phyloP scores from a whole-genome alignment of 2,888 invertebrate genomes.

The Drosophila testacea region DNA sequence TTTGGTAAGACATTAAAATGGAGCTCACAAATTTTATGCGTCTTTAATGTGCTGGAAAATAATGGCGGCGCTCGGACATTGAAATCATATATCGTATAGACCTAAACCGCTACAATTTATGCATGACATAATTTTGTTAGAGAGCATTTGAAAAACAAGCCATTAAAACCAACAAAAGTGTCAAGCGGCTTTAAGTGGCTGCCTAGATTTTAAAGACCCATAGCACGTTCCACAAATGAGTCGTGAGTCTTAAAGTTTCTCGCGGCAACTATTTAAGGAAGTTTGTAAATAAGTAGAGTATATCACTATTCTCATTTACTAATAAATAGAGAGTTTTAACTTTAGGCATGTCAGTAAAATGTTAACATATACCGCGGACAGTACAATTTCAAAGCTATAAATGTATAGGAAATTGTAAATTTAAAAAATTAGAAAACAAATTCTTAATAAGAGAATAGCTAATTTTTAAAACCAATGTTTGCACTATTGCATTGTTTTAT shows the following conservation, averaged over 20 bases:
- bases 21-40: conserved; percentile 68
- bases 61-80: conserved; percentile 41
- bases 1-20: conserved; percentile 47
- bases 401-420: not conserved
- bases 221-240: conserved; percentile 55
- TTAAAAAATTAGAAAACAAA: no score
- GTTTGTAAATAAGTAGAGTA: not conserved
- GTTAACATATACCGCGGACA: no score
- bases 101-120: conserved; percentile 46
- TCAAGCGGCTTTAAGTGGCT: conserved; percentile 63
- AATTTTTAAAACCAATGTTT: no score
- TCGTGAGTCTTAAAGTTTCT: not conserved
- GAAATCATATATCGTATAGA: conserved; percentile 8
- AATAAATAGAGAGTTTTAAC: no score
- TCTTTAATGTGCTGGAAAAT: conserved; percentile 73
- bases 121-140: conserved; percentile 52
- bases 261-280: conserved; percentile 12
- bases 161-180: conserved; percentile 68
- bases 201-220: conserved; percentile 9
- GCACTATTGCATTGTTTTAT: no score
- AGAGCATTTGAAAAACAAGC: conserved; percentile 63
- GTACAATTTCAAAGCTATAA: no score
- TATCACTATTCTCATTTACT: not conserved
- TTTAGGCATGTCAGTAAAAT: no score
- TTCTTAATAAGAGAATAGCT: no score